Base-by-base conservation (phyloP, 2,888 invertebrate species). In the Drosophila barbarae region DNA sequence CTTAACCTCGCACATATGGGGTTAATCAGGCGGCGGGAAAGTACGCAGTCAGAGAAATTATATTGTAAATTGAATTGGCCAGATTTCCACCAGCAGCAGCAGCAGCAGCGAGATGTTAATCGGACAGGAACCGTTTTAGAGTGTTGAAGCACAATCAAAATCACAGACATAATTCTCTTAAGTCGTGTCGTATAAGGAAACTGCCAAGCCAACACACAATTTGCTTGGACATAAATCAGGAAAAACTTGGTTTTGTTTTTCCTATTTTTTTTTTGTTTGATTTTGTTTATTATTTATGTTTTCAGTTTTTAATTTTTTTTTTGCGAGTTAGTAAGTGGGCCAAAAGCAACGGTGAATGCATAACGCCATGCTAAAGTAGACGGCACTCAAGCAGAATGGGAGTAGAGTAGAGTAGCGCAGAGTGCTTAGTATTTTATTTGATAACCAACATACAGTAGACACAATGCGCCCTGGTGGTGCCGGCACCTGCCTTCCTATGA, bases 271-370 rank as follows among this genome's bases (percentile, higher is more conserved):
- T 63, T 21, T 44, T 26, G 7, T 6, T 26, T 26, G 26, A n/a
- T 26, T 18, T 15, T 18, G 23, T 13, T 23, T 30, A 26, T 52
- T 30, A 36, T 30, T 30, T 18, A 30, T 53, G 28, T 51, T 44
- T 56, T 44, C 23, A 18, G 15, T 13, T 23, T 26, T 10, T n/a
- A 15, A 13, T n/a, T 32, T 12, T 28, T 36, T 30, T 9, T 3
- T 38, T 12, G 34, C 13, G 2, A 30, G 59, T 18, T 60, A 13
- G 67, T 52, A 68, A 63, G 68, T 68, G 52, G 68, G 68, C 53
- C 68, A 68, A 68, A 63, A 68, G 64, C 71, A 68, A 68, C 68
- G 68, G 68, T 68, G 71, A 70, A 68, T 68, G 64, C 71, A 63
- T 63, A 70, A 70, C 53, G 53, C 53, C 60, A 26, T 39, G 53